Evolutionary conservation across 2,113 vertebrate species (phyloP).

Genomic region (Tylochromis polylepis): DNA sequence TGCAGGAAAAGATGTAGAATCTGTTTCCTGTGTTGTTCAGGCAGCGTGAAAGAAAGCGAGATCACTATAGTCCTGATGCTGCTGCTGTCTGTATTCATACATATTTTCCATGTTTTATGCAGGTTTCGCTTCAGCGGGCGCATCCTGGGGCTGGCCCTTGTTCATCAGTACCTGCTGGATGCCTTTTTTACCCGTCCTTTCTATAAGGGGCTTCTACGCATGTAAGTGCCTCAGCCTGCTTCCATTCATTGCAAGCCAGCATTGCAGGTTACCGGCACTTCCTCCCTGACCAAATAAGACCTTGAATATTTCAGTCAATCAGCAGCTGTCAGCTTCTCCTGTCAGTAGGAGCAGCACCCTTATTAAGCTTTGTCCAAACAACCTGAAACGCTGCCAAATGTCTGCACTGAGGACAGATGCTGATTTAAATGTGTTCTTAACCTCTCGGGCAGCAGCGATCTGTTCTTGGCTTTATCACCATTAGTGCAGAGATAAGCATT

Average conservation of each 20-base stretch:
- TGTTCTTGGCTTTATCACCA: background rate
- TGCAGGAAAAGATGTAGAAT: background rate
- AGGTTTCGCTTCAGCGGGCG: slow-evolving; percentile 99
- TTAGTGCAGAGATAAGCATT: background rate
- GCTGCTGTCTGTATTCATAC: background rate
- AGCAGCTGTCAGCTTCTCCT: slow-evolving; percentile 11
- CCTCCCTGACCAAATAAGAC: background rate
- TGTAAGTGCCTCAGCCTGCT: slow-evolving; percentile 75
- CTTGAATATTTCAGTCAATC: background rate
- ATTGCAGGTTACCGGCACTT: background rate
- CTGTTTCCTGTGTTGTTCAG: background rate
- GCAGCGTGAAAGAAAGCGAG: background rate
- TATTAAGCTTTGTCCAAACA: slow-evolving; percentile 29
- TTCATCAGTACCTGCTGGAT: slow-evolving; percentile 97
- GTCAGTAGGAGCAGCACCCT: background rate
- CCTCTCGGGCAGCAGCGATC: background rate
- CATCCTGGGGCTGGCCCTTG: slow-evolving; percentile 93
- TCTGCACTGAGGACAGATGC: background rate
- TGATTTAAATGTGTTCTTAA: background rate
- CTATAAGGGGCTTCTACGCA: slow-evolving; percentile 98
- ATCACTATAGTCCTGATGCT: background rate
- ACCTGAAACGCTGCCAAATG: slow-evolving; percentile 1
- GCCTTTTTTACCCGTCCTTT: slow-evolving; percentile 98
- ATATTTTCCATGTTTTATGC: background rate
- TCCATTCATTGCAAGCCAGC: background rate